These are phyloP conservation scores for Rhinichthys osculus DNA, from an alignment of 2,797 vertebrate species.

Conservation along the genomic window DNA sequence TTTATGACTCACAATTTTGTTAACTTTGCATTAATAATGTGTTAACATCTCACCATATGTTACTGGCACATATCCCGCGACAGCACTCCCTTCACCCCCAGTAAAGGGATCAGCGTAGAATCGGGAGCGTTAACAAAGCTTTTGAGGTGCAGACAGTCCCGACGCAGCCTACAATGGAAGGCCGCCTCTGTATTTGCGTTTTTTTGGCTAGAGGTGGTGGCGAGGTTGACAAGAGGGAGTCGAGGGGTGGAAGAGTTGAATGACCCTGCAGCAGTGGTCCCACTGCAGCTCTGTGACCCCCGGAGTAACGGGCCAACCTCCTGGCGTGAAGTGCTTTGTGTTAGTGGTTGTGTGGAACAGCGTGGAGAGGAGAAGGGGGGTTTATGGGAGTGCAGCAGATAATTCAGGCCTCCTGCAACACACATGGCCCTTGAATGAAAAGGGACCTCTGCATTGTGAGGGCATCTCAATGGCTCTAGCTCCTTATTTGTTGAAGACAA, in stretches of 20 bases:
- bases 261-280: conserved; percentile 72
- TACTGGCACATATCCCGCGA: conserved; percentile 47
- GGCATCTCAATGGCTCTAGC: conserved; percentile 58
- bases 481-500: conserved; percentile 63
- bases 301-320: conserved; percentile 77
- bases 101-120: conserved; percentile 45
- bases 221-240: conserved; percentile 59
- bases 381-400: conserved; percentile 58
- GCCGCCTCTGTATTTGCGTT: conserved; percentile 76
- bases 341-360: conserved; percentile 58
- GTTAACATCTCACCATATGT: conserved; percentile 59
- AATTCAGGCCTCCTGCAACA: conserved; percentile 59
- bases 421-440: conserved; percentile 62
- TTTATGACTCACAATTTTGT: conserved; percentile 39
- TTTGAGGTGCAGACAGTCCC: conserved; percentile 69
- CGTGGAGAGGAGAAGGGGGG: conserved; percentile 52
- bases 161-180: conserved; percentile 68
- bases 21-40: conserved; percentile 49
- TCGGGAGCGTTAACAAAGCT: conserved; percentile 63
- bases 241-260: conserved; percentile 65
- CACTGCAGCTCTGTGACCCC: conserved; percentile 79
- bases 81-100: conserved; percentile 25
- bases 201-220: conserved; percentile 73
- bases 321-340: conserved; percentile 75
- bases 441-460: conserved; percentile 57